Base-by-base conservation (phyloP, 1,140 invertebrate genomes). In the Leptopilina boulardi region DNA sequence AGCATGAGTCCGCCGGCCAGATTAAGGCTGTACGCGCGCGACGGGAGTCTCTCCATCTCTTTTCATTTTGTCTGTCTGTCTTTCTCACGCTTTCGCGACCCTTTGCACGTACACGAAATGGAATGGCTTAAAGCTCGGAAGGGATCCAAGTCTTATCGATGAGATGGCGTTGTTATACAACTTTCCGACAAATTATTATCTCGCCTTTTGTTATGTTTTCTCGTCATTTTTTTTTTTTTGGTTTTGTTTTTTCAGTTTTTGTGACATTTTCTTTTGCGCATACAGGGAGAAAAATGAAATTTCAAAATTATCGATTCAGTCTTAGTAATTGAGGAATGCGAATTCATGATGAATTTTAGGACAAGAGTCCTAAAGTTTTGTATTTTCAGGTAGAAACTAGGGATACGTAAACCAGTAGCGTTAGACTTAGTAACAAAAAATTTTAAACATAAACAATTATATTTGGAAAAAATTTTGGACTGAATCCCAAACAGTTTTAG, bases 1-100 rank as follows among this genome's bases (percentile, higher is more conserved):
- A 85, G 85, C 84, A 77, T 77, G 81, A 82, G 79, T 81, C 80
- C 77, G 77, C 81, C 77, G 80, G 78, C 82, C 84, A 82, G 77
- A 77, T 78, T 76, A 77, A 84, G 78, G 77, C 78, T 51, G 72
- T 77, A 76, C 44, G 72, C 75, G 72, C 75, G 70, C 73, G 75
- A 75, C 78, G 70, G 77, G 78, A 71, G 56, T 70, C 80, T 82
- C 76, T 77, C 34, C 73, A 72, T 54, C 77, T 42, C 30, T 71
- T 47, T 77, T 26, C 42, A 8, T 38, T 59, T 41, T 34, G 41
- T 44, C n/a, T 54, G 70, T 54, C 13, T 18, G 66, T 70, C 73
- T 76, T 51, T 77, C 59, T 74, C 75, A 66, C 59, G 26, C 13
- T 66, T 15, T 66, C 59, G 10, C 59, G 59, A 66, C 44, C 56